phyloP scores from a whole-genome alignment of 2,113 vertebrate genomes.

The Microcebus murinus region DNA sequence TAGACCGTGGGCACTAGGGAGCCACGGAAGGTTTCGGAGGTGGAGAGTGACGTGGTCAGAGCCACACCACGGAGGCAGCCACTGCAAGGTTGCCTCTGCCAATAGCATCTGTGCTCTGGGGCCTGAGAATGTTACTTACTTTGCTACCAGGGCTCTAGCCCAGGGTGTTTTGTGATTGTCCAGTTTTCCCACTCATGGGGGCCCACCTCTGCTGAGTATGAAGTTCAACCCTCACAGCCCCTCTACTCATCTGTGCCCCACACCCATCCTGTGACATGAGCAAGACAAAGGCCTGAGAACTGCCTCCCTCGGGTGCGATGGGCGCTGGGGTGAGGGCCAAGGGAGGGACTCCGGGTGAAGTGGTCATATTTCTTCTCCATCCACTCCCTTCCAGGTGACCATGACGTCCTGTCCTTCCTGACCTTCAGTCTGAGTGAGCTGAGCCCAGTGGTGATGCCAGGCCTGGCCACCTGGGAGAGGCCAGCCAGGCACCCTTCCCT shows the following conservation, averaged over 20 bases:
- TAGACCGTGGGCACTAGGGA: neutral
- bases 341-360: too few relatives aligned
- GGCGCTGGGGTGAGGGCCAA: neutral
- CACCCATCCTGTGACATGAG: neutral
- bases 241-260: neutral
- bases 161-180: neutral
- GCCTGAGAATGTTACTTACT: neutral
- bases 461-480: neutral
- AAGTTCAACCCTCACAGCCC: neutral
- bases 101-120: too few relatives aligned
- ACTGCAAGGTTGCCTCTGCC: fast-evolving
- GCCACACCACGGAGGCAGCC: neutral
- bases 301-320: neutral
- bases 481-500: neutral
- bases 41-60: neutral
- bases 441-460: slow-evolving; percentile 63
- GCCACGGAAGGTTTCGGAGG: neutral
- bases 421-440: slow-evolving; percentile 77
- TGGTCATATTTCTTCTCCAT: neutral
- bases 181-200: neutral
- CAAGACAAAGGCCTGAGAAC: neutral
- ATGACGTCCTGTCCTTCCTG: slow-evolving; percentile 79
- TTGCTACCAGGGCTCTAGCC: neutral
- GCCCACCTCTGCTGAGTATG: neutral
- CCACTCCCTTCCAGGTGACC: slow-evolving; percentile 72